These are phyloP conservation scores for Trachelus stipa DNA, from an alignment of 2,888 invertebrate species.

Conservation along the genomic window DNA sequence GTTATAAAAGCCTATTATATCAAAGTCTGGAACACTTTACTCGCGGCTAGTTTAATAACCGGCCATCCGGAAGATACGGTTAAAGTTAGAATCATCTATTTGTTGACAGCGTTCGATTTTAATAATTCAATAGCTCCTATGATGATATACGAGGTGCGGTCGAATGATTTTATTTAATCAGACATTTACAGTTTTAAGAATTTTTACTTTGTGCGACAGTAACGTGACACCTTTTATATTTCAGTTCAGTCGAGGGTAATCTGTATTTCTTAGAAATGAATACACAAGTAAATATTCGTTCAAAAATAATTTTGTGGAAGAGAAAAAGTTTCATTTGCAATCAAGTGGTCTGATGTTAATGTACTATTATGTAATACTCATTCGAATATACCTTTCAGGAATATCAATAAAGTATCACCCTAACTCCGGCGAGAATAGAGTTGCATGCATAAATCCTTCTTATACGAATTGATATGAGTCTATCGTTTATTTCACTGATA, in stretches of 20 bases:
- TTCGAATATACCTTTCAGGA: background rate
- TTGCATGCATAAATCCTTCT: background rate
- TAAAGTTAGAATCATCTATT: background rate
- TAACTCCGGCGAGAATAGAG: background rate
- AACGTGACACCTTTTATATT: background rate
- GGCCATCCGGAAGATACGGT: background rate
- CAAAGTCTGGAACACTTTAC: background rate
- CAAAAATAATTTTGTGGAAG: background rate
- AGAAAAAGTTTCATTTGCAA: background rate
- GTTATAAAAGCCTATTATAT: background rate
- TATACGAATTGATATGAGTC: background rate
- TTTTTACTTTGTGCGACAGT: background rate
- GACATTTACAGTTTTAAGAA: background rate
- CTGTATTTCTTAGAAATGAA: background rate
- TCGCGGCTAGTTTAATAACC: background rate
- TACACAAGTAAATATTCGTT: background rate
- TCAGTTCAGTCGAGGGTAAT: background rate
- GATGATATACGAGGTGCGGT: background rate
- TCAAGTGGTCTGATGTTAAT: background rate
- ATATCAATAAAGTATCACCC: background rate
- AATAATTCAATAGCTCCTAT: background rate
- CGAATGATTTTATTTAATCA: background rate
- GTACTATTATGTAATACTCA: background rate
- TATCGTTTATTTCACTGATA: background rate
- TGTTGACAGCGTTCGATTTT: background rate